Percentiles rank a stretch among this genome's conserved stretches.
phyloP scores from a whole-genome alignment of 2,113 vertebrate species.

The Podilymbus podiceps region DNA sequence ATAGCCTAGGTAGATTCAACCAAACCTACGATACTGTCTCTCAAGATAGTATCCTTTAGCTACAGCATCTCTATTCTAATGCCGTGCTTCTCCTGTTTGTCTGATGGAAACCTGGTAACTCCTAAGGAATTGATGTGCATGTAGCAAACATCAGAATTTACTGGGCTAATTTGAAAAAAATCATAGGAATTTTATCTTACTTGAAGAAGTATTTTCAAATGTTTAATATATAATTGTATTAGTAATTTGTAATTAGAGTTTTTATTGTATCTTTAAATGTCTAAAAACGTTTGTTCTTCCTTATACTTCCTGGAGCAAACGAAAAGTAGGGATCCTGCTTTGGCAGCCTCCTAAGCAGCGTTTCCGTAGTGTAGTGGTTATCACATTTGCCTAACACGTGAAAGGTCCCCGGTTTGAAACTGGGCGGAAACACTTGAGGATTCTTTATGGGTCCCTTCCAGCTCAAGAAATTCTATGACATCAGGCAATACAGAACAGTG shows the following conservation, averaged over 20 bases:
- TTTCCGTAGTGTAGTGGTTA: conserved; percentile 33
- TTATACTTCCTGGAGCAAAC: rapidly evolving
- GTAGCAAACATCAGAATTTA: not conserved
- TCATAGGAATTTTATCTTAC: not conserved
- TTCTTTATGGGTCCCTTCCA: not conserved
- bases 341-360: rapidly evolving
- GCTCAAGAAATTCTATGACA: rapidly evolving
- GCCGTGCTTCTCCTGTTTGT: not conserved
- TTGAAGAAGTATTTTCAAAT: not conserved
- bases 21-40: not conserved
- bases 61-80: not conserved
- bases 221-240: not conserved
- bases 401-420: conserved; percentile 16
- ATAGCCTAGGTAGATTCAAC: not conserved
- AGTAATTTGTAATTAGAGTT: not conserved
- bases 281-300: rapidly evolving
- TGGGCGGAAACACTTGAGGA: not conserved
- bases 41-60: not conserved
- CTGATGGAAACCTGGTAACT: not conserved
- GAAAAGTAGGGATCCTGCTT: not conserved
- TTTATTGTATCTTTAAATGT: not conserved
- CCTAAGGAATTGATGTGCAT: not conserved
- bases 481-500: not conserved
- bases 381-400: not conserved
- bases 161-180: not conserved